These are phyloP conservation scores for Eulimnadia texana DNA, from an alignment of 1,140 invertebrate species.

Conservation along the genomic window DNA sequence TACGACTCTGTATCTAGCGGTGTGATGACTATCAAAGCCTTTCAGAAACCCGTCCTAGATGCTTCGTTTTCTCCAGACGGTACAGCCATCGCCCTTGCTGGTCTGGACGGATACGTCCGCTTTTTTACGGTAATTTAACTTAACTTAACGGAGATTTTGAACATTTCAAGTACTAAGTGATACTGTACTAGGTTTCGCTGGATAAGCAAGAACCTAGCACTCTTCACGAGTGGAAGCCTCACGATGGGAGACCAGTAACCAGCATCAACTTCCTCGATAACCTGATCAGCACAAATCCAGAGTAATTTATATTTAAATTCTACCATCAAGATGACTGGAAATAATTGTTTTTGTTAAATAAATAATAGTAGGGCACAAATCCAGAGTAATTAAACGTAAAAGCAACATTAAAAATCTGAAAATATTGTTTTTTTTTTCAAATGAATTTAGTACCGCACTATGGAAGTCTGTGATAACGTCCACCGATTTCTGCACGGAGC, in stretches of 20 bases:
- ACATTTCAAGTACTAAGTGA: neutral
- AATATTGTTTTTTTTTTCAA: slow-evolving; percentile 9
- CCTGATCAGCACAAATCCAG: slow-evolving; percentile 59
- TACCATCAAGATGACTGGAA: too few species aligned
- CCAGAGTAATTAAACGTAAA: too few species aligned
- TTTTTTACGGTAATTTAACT: slow-evolving; percentile 61
- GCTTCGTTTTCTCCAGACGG: slow-evolving; percentile 86
- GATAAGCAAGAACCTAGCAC: slow-evolving; percentile 41
- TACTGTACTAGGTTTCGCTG: slow-evolving; percentile 32
- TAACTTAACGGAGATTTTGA: neutral
- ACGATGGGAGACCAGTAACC: slow-evolving; percentile 65
- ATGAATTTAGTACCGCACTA: slow-evolving; percentile 51
- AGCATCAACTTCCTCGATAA: slow-evolving; percentile 85
- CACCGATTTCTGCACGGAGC: slow-evolving; percentile 69
- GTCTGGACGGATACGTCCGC: slow-evolving; percentile 70
- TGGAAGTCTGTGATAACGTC: slow-evolving; percentile 91
- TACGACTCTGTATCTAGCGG: neutral
- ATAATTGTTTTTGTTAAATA: too few species aligned
- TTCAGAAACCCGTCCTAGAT: slow-evolving; percentile 37
- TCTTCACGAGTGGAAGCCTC: slow-evolving; percentile 80
- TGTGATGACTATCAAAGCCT: neutral
- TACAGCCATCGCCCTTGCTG: slow-evolving; percentile 75
- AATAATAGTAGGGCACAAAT: too few species aligned
- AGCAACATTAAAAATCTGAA: too few species aligned
- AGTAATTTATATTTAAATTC: slow-evolving; percentile 44